Conservation (phyloP, 2,113 vertebrate species). For the Poecile atricapillus region DNA sequence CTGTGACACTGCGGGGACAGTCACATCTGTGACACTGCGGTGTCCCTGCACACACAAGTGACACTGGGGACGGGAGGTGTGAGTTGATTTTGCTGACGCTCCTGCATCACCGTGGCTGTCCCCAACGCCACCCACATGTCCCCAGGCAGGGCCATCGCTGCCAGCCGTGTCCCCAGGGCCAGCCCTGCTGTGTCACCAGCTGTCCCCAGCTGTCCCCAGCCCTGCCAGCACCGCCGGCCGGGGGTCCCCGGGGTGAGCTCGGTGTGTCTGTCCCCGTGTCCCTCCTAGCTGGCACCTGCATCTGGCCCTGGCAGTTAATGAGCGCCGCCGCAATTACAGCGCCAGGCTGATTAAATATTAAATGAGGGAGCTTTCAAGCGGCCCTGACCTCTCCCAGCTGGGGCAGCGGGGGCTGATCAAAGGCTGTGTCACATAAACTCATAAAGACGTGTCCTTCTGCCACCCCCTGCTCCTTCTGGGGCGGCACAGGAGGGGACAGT, state of each 20-base stretch:
- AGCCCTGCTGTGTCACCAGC: background rate
- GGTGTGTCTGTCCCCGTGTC: background rate
- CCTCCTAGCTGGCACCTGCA: background rate
- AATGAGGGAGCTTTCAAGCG: background rate
- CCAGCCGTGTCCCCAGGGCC: background rate
- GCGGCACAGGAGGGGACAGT: background rate
- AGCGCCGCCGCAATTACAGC: background rate
- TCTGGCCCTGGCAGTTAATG: background rate
- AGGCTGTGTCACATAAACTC: background rate
- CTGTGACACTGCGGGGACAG: background rate
- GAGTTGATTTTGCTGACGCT: background rate
- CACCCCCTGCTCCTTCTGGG: background rate
- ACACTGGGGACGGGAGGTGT: fast-evolving
- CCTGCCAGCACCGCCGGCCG: background rate
- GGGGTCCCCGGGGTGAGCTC: background rate
- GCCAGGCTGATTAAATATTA: background rate
- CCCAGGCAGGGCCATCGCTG: background rate
- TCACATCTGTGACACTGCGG: background rate
- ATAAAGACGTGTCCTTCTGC: background rate
- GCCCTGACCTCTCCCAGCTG: background rate
- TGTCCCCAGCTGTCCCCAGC: conserved; percentile 24
- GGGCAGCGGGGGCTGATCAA: background rate
- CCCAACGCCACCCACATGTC: background rate
- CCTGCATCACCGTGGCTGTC: background rate
- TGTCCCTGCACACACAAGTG: background rate